phyloP scores from a whole-genome alignment of 2,113 vertebrate species.

The Naja naja region DNA sequence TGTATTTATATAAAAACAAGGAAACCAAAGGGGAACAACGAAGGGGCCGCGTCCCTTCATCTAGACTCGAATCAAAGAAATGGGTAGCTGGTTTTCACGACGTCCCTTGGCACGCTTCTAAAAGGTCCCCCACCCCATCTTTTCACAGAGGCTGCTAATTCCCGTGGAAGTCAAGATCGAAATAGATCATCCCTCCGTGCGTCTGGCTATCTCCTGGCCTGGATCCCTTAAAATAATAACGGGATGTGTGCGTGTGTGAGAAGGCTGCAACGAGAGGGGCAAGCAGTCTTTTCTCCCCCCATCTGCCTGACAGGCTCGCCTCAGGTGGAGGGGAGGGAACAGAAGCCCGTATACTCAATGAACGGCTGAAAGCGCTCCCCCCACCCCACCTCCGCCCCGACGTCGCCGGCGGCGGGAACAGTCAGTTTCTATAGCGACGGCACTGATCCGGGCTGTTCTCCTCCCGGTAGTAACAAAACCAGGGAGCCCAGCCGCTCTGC shows the following conservation, averaged over 20 bases:
- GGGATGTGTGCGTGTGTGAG: too few relatives aligned
- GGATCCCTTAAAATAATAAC: background rate
- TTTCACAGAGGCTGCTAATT: background rate
- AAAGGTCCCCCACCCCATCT: too few relatives aligned
- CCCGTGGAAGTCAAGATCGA: background rate
- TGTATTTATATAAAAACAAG: background rate
- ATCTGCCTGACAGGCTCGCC: slow-evolving; percentile 2
- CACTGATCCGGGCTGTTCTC: slow-evolving; percentile 44
- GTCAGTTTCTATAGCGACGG: slow-evolving; percentile 68
- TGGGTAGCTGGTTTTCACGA: too few relatives aligned
- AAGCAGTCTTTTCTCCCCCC: background rate
- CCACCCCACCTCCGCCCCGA: slow-evolving; percentile 26
- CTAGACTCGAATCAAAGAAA: background rate
- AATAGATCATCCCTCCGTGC: background rate
- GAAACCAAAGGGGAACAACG: background rate
- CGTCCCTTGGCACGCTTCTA: background rate
- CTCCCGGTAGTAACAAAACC: slow-evolving; percentile 62
- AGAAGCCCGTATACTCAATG: slow-evolving; percentile 47
- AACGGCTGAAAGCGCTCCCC: slow-evolving; percentile 26
- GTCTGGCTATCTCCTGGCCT: background rate
- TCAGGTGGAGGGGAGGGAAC: background rate
- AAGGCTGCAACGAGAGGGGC: background rate
- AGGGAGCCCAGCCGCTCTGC: slow-evolving; percentile 1
- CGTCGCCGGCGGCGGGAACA: slow-evolving; percentile 38
- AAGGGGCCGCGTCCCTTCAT: background rate